Percentiles rank a stretch among this genome's conserved stretches.
phyloP scores from a whole-genome alignment of 2,888 invertebrate species.

The Drosophila paranaensis region DNA sequence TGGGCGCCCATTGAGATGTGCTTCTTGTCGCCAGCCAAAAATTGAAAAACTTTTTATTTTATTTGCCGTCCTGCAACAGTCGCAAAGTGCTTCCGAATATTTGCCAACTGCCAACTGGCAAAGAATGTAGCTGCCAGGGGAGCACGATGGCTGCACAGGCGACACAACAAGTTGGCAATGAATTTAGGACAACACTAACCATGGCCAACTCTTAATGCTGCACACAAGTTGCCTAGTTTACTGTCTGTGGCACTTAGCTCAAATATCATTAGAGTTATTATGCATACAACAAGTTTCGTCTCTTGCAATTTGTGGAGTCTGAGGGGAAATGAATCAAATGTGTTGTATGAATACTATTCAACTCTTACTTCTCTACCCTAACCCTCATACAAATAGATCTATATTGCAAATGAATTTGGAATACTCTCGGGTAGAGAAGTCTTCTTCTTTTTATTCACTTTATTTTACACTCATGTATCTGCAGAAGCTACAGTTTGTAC shows the following conservation, averaged over 20 bases:
- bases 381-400: background rate
- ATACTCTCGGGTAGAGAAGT: no score
- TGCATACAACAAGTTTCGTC: background rate
- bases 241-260: constrained; percentile 6
- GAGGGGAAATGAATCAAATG: background rate
- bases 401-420: no score
- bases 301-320: background rate
- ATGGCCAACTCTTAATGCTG: background rate
- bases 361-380: background rate
- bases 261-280: background rate
- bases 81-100: constrained; percentile 25
- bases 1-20: constrained; percentile 36
- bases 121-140: background rate
- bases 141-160: constrained; percentile 9
- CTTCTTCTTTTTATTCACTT: no score
- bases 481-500: no score
- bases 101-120: constrained; percentile 13
- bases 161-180: constrained; percentile 25
- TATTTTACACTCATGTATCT: no score
- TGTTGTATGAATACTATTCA: background rate
- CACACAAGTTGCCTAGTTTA: background rate
- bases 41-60: constrained; percentile 63
- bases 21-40: constrained; percentile 31
- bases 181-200: constrained; percentile 11
- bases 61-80: constrained; percentile 32